These are phyloP conservation scores for Drosophila mauritiana DNA, from an alignment of 1,140 invertebrate species.

Conservation along the genomic window DNA sequence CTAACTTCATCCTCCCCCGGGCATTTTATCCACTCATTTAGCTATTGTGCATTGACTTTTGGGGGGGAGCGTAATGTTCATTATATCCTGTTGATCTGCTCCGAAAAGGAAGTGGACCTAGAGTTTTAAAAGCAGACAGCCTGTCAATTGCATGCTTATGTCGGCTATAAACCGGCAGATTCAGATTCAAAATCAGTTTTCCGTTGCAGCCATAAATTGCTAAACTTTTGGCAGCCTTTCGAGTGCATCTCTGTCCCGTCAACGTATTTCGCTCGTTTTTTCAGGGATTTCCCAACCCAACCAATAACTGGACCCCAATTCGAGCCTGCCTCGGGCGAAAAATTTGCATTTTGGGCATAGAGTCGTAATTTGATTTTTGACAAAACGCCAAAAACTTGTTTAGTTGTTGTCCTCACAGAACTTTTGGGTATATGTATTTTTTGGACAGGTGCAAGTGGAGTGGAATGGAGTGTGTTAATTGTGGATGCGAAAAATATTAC, in stretches of 20 bases:
- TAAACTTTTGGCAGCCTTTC: conserved; percentile 56
- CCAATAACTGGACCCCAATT: conserved; percentile 3
- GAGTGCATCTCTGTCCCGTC: conserved; percentile 26
- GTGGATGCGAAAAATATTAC: too few relatives aligned
- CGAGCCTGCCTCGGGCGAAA: conserved; percentile 3
- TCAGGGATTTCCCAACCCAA: too few relatives aligned
- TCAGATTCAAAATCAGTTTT: conserved; percentile 6
- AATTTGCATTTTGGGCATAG: conserved; percentile 53
- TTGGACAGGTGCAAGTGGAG: not conserved
- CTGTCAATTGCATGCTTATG: conserved; percentile 61
- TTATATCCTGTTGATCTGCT: conserved; percentile 81
- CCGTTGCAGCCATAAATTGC: conserved; percentile 57
- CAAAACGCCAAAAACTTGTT: conserved; percentile 49
- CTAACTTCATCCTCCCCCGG: conserved; percentile 27
- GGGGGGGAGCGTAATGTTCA: conserved; percentile 72
- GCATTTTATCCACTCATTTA: conserved; percentile 74
- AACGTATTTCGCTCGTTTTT: not conserved
- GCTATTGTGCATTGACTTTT: conserved; percentile 62
- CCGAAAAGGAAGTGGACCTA: conserved; percentile 54
- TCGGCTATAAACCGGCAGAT: conserved; percentile 18
- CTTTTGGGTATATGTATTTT: conserved; percentile 13
- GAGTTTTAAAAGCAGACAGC: conserved; percentile 45
- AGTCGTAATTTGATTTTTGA: conserved; percentile 61
- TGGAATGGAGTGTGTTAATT: conserved; percentile 1
- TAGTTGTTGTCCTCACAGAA: conserved; percentile 38